phyloP scores from a whole-genome alignment of 2,888 invertebrate species.

The Aplocera efformata region DNA sequence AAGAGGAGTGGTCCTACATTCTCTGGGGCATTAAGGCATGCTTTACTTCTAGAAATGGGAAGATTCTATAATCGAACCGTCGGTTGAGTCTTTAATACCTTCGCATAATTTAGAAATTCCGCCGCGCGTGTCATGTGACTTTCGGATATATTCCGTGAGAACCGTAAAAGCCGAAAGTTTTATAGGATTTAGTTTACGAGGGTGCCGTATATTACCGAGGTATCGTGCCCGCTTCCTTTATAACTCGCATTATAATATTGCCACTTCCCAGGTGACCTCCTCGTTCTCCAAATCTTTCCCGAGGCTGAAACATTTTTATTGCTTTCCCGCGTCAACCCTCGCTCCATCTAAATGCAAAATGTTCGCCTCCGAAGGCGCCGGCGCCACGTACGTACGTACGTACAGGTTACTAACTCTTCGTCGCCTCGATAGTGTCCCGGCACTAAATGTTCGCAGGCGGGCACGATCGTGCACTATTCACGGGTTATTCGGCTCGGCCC shows the following conservation, averaged over 20 bases:
- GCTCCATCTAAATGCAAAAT: conserved; percentile 29
- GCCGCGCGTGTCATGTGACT: conserved; percentile 3
- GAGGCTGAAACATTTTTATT: conserved; percentile 28
- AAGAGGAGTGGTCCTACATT: no score
- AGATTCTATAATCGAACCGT: no score
- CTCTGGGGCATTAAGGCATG: no score
- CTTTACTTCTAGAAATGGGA: no score
- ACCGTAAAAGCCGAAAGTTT: conserved; percentile 9
- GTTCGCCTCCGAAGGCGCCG: conserved; percentile 22
- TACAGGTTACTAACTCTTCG: conserved; percentile 32
- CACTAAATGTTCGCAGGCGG: conserved; percentile 35
- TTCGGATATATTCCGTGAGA: conserved; percentile 5
- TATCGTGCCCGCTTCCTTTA: conserved; percentile 19
- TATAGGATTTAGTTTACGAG: conserved; percentile 22
- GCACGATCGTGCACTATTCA: conserved; percentile 39
- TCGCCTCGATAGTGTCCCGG: conserved; percentile 33
- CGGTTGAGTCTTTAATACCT: no score
- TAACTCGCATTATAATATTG: conserved; percentile 26
- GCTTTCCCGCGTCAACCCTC: conserved; percentile 27
- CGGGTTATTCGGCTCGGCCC: conserved; percentile 26
- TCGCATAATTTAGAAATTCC: not conserved
- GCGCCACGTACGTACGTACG: conserved; percentile 27
- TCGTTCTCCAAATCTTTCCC: conserved; percentile 20
- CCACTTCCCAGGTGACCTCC: conserved; percentile 26
- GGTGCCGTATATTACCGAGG: conserved; percentile 21